Percentiles rank a stretch among this genome's conserved stretches.
These are phyloP conservation scores for Microtus montanus DNA, from an alignment of 2,113 vertebrate genomes.

Conservation along the genomic window DNA sequence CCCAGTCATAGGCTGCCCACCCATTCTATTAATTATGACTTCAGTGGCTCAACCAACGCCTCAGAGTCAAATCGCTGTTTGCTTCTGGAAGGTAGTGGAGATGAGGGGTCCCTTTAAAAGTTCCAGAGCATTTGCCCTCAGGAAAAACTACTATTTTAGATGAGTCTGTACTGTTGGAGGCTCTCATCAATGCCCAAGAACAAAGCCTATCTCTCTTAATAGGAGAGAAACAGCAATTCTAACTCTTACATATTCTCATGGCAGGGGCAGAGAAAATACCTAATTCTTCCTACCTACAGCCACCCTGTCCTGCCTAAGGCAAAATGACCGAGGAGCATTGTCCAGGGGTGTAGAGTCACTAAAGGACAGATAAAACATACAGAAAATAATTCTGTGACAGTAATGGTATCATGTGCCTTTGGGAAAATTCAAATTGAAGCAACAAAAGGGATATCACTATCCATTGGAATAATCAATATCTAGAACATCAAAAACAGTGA, in stretches of 20 bases:
- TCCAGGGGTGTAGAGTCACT: background rate
- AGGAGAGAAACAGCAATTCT: background rate
- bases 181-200: background rate
- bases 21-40: background rate
- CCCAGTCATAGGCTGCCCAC: fast-evolving
- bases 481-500: background rate
- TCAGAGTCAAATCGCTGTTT: background rate
- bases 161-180: background rate
- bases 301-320: background rate
- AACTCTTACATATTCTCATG: too few relatives aligned
- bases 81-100: background rate
- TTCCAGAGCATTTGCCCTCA: background rate
- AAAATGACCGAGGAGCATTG: background rate
- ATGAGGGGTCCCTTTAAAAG: background rate
- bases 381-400: background rate
- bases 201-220: background rate
- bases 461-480: background rate
- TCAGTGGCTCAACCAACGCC: background rate
- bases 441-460: background rate
- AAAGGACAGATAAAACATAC: background rate
- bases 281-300: background rate
- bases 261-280: background rate
- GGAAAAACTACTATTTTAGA: background rate
- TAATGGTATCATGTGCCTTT: background rate
- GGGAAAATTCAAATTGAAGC: background rate